Base-by-base conservation (phyloP, 2,113 vertebrate genomes). In the Fregata magnificens region DNA sequence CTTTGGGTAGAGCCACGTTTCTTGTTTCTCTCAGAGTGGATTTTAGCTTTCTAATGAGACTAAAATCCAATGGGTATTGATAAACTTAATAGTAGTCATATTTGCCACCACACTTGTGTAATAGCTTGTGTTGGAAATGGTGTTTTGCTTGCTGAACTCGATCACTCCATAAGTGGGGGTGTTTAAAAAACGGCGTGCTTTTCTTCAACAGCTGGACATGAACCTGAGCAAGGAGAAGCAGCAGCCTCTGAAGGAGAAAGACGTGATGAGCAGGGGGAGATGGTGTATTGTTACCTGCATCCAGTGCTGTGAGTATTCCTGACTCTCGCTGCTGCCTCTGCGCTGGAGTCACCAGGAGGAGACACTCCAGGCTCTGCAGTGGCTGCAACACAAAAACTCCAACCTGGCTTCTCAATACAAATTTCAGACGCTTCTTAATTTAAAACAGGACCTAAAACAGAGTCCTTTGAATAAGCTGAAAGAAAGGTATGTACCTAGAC, bases 161-260 rank as follows among this genome's bases (percentile, higher is more conserved):
- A 29, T 72, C 15, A 4, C 11, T 49, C 21, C 58, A 5, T 10
- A 2, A 36, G 16, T 19, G 24, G 9, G 4, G 42, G 36, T 32
- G 18, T 55, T 58, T n/a, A 22, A 72, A 29, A 67, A 34, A 20
- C 2, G 4, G 7, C 3, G 3, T 42, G 45, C 38, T 67, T 82
- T 56, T n/a, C 14, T 34, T 89, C 8, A 10, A 28, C 79, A 99
- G 99, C 96, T 99, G 95, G 99, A 99, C 92, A 99, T 99, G 99
- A 99, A 99, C 96, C 98, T 99, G 86, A 99, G 99, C 55, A 98
- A 98, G 69, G 99, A 99, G 94, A 99, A 99, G 85, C 99, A 99
- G 96, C 98, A 97, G 61, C 99, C 98, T 70, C 96, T 99, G 66
- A 97, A 99, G 80, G 97, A 97, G 82, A 99, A 99, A 94, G 99